These are phyloP conservation scores for Protobothrops flavoviridis DNA, from an alignment of 2,113 vertebrate genomes.

Conservation along the genomic window DNA sequence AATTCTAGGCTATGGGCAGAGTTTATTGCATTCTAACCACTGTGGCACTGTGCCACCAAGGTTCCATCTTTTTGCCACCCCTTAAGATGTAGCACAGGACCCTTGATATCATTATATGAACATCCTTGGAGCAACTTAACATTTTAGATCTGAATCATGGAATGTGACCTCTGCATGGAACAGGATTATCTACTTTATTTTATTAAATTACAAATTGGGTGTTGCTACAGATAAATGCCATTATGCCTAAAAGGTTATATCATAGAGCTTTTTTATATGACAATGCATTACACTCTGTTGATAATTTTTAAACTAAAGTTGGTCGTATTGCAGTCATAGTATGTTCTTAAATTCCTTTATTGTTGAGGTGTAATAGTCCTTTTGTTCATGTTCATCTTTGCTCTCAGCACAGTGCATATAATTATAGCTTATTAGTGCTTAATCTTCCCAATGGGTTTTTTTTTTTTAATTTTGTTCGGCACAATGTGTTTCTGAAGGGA, in stretches of 20 bases:
- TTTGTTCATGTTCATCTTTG: conserved; percentile 53
- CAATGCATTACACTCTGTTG: conserved; percentile 68
- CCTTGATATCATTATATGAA: neutral
- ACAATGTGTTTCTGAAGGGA: conserved; percentile 31
- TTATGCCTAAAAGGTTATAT: conserved; percentile 59
- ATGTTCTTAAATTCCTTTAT: conserved; percentile 38
- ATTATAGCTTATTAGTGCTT: conserved; percentile 35
- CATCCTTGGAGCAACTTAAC: neutral
- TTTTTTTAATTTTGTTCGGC: conserved; percentile 33
- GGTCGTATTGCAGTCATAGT: conserved; percentile 50
- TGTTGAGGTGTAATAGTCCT: conserved; percentile 49
- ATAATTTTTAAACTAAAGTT: conserved; percentile 64
- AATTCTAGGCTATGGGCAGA: neutral
- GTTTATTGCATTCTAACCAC: neutral
- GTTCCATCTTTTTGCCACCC: neutral
- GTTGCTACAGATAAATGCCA: conserved; percentile 64
- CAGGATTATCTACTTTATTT: conserved; percentile 44
- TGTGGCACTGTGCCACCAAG: neutral
- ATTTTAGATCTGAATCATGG: neutral
- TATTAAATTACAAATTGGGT: conserved; percentile 56
- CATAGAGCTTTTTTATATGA: conserved; percentile 60
- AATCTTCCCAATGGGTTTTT: conserved; percentile 30
- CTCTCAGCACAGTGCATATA: conserved; percentile 46
- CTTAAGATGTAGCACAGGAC: neutral
- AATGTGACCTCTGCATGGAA: conserved; percentile 12